Percentiles rank a stretch among this genome's conserved stretches.
Conservation (phyloP, 1,140 invertebrate genomes). For the Ips typographus region DNA sequence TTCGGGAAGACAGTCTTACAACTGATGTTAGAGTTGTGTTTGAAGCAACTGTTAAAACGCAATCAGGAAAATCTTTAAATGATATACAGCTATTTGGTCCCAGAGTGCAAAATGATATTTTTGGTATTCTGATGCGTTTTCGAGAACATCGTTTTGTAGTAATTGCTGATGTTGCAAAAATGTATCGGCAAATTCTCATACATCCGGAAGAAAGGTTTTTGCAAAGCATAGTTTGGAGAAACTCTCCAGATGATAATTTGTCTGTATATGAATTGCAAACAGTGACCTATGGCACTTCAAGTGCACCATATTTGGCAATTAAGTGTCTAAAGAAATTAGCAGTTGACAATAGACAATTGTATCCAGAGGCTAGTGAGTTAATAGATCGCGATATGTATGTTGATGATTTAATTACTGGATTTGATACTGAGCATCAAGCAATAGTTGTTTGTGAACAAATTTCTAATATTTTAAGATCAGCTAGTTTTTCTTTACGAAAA, state of each 20-base stretch:
- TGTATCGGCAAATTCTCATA: conserved; percentile 47
- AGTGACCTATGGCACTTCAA: too few relatives aligned
- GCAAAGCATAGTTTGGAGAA: conserved; percentile 18
- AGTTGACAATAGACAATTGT: conserved; percentile 22
- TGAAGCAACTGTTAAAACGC: too few relatives aligned
- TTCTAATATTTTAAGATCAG: conserved; percentile 16
- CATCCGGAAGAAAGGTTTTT: conserved; percentile 36
- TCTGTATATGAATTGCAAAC: conserved; percentile 35
- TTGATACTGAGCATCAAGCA: conserved; percentile 9
- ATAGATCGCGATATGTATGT: conserved; percentile 38
- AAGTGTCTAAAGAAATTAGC: background rate
- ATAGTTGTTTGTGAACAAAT: conserved; percentile 16
- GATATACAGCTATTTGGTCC: conserved; percentile 45
- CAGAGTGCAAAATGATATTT: conserved; percentile 49
- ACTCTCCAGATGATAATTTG: conserved; percentile 30
- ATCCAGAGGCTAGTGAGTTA: conserved; percentile 12
- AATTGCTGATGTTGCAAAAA: conserved; percentile 46
- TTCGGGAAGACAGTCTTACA: conserved; percentile 34
- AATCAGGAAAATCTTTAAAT: too few relatives aligned
- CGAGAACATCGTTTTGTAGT: conserved; percentile 43
- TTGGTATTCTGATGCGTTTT: conserved; percentile 44
- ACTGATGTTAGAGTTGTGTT: too few relatives aligned
- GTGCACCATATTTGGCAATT: too few relatives aligned
- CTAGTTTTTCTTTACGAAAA: conserved; percentile 25
- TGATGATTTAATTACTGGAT: conserved; percentile 40